Percentiles rank a stretch among this genome's conserved stretches.
Conservation (phyloP, 2,113 vertebrate species). For the Apteryx owenii region DNA sequence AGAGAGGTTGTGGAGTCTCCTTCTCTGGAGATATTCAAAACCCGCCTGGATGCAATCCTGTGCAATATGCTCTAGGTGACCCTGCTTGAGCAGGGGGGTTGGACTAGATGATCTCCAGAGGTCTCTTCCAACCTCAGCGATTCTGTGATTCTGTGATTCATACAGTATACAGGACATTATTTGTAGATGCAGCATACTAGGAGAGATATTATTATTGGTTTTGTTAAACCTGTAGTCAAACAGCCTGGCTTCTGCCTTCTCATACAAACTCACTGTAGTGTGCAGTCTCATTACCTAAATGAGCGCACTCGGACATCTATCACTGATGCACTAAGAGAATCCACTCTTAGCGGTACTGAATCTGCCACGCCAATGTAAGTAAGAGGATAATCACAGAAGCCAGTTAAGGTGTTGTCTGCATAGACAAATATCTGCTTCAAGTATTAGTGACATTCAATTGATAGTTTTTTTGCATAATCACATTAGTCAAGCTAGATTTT, state of each 20-base stretch:
- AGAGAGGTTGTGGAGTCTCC: too few relatives aligned
- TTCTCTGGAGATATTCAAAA: too few relatives aligned
- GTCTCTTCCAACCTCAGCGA: too few relatives aligned
- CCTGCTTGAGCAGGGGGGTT: too few relatives aligned
- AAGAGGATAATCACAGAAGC: not conserved
- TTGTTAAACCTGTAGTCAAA: not conserved
- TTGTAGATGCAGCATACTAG: not conserved
- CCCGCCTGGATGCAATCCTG: too few relatives aligned
- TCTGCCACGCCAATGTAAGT: not conserved
- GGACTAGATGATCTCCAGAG: too few relatives aligned
- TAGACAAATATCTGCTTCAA: not conserved
- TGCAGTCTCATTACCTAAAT: not conserved
- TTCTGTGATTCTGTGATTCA: not conserved
- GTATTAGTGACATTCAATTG: not conserved
- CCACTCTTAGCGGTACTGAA: not conserved
- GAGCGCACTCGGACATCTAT: not conserved
- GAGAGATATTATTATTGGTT: not conserved
- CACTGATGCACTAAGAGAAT: not conserved
- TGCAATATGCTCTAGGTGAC: too few relatives aligned
- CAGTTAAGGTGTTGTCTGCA: not conserved
- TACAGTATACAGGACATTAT: not conserved
- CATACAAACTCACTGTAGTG: not conserved
- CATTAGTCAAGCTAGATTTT: not conserved
- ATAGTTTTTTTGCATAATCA: not conserved
- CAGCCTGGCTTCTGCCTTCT: not conserved